Base-by-base conservation (phyloP, 1,140 invertebrate species). In the Cotesia typhae region DNA sequence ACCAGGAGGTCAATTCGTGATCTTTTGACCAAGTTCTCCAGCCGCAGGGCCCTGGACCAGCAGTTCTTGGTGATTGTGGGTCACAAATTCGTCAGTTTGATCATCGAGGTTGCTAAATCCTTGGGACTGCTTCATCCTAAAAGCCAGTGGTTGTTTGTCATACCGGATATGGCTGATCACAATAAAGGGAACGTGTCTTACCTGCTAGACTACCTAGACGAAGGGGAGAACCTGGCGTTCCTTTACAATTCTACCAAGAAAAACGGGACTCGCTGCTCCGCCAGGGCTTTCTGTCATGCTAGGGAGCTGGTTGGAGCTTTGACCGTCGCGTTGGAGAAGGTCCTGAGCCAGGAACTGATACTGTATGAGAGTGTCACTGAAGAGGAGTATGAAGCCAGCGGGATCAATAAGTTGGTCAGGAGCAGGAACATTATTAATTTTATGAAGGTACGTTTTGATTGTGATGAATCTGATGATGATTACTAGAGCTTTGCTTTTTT, bases 171-270 rank as follows among this genome's bases (percentile, higher is more conserved):
- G 0, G 86, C 67, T 71, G 75, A 1, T 84, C 82, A 41, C 84
- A 85, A 12, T 88, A 83, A 90, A 35, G 63, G 53, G 66, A 85
- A 85, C 64, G 79, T 92, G 38, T 84, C 88, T 0, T 81, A 82
- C 14, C 85, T 92, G 52, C 84, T 89, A 35, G 87, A 89, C 55
- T 84, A 90, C 3, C 80, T 94, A 28, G 86, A 86, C 3, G 94
- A 95, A 83, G 94, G 94, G 2, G 92, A 94, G 77, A 95, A 96
- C 82, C 82, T 95, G n/a, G 93, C 93, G 12, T 94, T 94, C 77
- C 86, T 94, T 37, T 91, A 92, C 74, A 96, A 96, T 81, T 83
- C 87, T 4, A 93, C 94, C 0, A 82, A 85, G 7, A 76, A 80
- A 67, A 78, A 85, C 41, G 4, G 61, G 0, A n/a, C 52, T 7